Base-by-base conservation (phyloP, 2,888 invertebrate species). In the Hanleya hanleyi region DNA sequence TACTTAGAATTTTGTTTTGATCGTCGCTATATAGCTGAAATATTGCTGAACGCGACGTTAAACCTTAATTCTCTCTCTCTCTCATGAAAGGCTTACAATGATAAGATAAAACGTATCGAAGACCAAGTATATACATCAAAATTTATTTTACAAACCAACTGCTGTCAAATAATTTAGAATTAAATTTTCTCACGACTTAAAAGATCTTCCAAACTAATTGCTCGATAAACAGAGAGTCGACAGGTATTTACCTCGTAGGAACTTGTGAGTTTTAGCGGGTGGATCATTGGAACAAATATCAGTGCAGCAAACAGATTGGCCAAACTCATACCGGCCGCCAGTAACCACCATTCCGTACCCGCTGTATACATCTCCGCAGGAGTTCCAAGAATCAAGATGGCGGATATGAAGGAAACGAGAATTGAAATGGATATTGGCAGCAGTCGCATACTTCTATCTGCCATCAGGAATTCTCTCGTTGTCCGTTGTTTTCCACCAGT, bases 331-430 rank as follows among this genome's bases (percentile, higher is more conserved):
- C 85, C 84, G 1, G 81, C 38, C 4, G 79, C 33, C 37, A 83
- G 77, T 47, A 83, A 70, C 41, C 78, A 78, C 62, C 85, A 86
- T 70, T 84, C 76, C 0, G 86, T 84, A 12, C 88, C 88, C 32
- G 81, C 83, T 36, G 80, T 80, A 68, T 88, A 88, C 77, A 87
- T 84, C 71, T 88, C 88, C 6, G 86, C 84, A 6, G 88, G 87
- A 0, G 84, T 85, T 3, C 87, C 87, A 9, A 88, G 81, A 72
- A 88, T 80, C 49, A 88, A 82, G 61, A 88, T 87, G 74, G 88
- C 88, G 5, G 87, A 87, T 84, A 88, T 88, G 73, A 88, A 88
- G 32, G 83, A 85, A 3, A 88, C 88, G 35, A 88, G 81, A 41
- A 88, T 80, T 29, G 87, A 87, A 64, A 88, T 79, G 0, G 88